These are phyloP conservation scores for Cyprinodon diabolis DNA, from an alignment of 2,797 vertebrate species.

Conservation along the genomic window DNA sequence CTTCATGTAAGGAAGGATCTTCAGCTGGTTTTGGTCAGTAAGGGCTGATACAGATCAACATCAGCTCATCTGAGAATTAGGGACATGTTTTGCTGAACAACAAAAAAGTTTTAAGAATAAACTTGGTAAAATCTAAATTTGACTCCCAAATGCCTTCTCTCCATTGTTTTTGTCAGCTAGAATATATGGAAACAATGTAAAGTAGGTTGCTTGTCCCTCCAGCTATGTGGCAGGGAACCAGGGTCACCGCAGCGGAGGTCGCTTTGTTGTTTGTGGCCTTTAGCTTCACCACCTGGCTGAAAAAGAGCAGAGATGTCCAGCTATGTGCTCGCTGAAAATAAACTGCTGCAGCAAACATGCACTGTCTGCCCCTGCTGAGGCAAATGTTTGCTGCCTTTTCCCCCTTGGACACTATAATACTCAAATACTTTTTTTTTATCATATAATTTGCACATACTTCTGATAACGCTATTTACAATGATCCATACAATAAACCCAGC, in stretches of 20 bases:
- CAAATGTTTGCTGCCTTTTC: conserved; percentile 1
- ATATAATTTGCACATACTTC: not conserved
- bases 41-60: not conserved
- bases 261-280: conserved; percentile 55
- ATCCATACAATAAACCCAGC: too few relatives aligned
- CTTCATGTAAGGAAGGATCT: conserved; percentile 22
- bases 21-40: not conserved
- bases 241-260: conserved; percentile 36
- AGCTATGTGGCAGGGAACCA: conserved; percentile 30
- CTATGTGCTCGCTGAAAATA: conserved; percentile 23
- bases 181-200: conserved; percentile 66
- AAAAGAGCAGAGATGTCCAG: conserved; percentile 23
- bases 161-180: not conserved
- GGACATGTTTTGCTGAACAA: too few relatives aligned
- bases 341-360: conserved; percentile 15
- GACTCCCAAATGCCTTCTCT: too few relatives aligned
- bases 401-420: not conserved
- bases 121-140: too few relatives aligned
- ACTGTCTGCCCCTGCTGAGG: not conserved
- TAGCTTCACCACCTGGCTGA: conserved; percentile 68
- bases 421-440: not conserved
- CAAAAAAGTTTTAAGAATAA: too few relatives aligned
- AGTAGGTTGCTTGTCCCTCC: conserved; percentile 52
- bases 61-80: not conserved
- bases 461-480: not conserved